Evolutionary conservation across 1,140 invertebrate species (phyloP).

Genomic region (Hormaphis cornu): DNA sequence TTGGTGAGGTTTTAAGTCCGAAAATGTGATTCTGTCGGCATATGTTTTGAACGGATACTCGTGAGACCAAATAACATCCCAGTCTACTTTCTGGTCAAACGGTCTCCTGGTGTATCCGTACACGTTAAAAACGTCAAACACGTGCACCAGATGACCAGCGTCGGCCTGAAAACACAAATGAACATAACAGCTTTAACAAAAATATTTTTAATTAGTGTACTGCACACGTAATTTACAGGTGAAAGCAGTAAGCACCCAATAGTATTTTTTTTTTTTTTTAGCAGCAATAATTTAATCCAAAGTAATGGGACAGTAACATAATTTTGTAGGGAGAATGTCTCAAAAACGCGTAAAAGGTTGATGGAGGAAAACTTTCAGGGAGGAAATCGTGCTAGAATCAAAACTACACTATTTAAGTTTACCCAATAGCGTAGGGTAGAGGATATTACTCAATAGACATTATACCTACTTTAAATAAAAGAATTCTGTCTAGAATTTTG

Average conservation of each 20-base stretch:
- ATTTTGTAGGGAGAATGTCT: too few relatives aligned
- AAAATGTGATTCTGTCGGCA: conserved; percentile 46
- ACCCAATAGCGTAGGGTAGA: too few relatives aligned
- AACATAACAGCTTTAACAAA: background rate
- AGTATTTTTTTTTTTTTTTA: background rate
- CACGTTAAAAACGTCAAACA: conserved; percentile 60
- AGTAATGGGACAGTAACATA: too few relatives aligned
- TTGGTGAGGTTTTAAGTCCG: conserved; percentile 60
- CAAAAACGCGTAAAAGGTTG: too few relatives aligned
- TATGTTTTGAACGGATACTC: conserved; percentile 76
- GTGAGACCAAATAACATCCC: conserved; percentile 86
- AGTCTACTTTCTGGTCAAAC: conserved; percentile 51
- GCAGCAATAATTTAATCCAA: background rate
- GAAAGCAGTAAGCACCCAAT: too few relatives aligned
- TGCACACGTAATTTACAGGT: background rate
- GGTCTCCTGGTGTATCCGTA: conserved; percentile 57
- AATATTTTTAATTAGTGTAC: background rate
- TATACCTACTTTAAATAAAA: too few relatives aligned
- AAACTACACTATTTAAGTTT: too few relatives aligned
- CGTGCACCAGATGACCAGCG: conserved; percentile 64
- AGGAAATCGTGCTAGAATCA: too few relatives aligned
- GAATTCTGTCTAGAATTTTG: too few relatives aligned
- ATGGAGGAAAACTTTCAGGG: too few relatives aligned
- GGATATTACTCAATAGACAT: too few relatives aligned
- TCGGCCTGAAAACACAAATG: conserved; percentile 44